Percentiles rank a stretch among this genome's conserved stretches.
Conservation (phyloP, 1,140 invertebrate species). For the Gryllus bimaculatus region DNA sequence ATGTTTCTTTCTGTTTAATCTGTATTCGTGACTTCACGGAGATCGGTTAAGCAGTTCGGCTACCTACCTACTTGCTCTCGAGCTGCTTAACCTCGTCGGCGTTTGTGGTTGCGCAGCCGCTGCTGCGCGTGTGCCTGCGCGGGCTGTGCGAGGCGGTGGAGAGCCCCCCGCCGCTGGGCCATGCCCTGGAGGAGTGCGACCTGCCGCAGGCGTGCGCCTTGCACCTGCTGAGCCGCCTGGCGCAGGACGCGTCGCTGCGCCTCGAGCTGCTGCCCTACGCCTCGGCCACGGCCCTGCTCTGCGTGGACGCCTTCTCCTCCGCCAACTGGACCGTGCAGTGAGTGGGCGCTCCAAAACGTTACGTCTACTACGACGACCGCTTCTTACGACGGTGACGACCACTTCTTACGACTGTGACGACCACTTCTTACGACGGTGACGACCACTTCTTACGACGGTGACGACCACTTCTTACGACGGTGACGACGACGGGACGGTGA, state of each 20-base stretch:
- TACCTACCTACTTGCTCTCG: too few relatives aligned
- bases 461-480: too few relatives aligned
- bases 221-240: not conserved
- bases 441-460: too few relatives aligned
- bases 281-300: not conserved
- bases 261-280: not conserved
- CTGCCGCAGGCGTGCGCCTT: not conserved
- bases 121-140: not conserved
- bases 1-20: too few relatives aligned
- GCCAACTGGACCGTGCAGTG: not conserved
- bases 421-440: too few relatives aligned
- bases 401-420: too few relatives aligned
- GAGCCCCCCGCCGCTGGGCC: not conserved
- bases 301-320: not conserved
- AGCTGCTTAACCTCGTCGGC: not conserved
- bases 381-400: too few relatives aligned
- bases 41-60: too few relatives aligned
- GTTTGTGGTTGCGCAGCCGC: not conserved
- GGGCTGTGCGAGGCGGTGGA: not conserved
- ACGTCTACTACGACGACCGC: too few relatives aligned
- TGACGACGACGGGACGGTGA: too few relatives aligned
- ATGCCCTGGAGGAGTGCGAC: not conserved
- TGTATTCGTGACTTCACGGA: too few relatives aligned
- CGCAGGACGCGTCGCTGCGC: not conserved
- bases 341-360: not conserved